Percentiles rank a stretch among this genome's conserved stretches.
Conservation (phyloP, 2,113 vertebrate genomes). For the Numida meleagris region DNA sequence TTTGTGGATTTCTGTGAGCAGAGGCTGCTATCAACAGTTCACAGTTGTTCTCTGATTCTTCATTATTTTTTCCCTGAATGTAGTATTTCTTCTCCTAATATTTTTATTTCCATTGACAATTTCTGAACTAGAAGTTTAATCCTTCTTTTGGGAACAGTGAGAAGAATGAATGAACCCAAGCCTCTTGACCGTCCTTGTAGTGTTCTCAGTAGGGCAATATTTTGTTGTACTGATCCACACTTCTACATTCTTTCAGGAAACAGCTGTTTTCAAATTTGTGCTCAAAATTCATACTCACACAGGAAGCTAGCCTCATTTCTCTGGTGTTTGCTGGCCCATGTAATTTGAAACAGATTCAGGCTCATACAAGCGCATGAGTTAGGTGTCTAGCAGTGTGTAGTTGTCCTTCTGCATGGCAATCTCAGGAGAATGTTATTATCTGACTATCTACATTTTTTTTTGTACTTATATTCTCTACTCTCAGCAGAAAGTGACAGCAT, state of each 20-base stretch:
- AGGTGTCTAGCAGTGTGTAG: not conserved
- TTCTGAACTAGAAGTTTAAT: not conserved
- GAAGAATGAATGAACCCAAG: rapidly evolving
- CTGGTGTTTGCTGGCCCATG: not conserved
- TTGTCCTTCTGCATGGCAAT: not conserved
- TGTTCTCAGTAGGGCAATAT: not conserved
- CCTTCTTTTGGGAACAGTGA: not conserved
- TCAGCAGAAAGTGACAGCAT: not conserved
- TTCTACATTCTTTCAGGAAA: not conserved
- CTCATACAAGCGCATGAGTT: not conserved
- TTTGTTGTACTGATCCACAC: not conserved
- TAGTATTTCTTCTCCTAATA: not conserved
- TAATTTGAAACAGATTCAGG: not conserved
- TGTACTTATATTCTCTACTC: not conserved
- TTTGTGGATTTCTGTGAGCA: not conserved
- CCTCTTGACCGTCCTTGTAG: not conserved
- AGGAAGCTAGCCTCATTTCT: not conserved
- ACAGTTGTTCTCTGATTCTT: not conserved
- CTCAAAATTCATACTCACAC: not conserved
- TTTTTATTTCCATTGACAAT: not conserved
- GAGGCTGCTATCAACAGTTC: not conserved
- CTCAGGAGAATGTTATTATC: not conserved
- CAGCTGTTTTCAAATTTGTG: not conserved
- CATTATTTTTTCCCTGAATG: not conserved
- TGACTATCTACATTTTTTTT: not conserved